Percentiles rank a stretch among this genome's conserved stretches.
Conservation (phyloP, 2,797 vertebrate genomes). For the Gymnoscopelus microlampas region DNA sequence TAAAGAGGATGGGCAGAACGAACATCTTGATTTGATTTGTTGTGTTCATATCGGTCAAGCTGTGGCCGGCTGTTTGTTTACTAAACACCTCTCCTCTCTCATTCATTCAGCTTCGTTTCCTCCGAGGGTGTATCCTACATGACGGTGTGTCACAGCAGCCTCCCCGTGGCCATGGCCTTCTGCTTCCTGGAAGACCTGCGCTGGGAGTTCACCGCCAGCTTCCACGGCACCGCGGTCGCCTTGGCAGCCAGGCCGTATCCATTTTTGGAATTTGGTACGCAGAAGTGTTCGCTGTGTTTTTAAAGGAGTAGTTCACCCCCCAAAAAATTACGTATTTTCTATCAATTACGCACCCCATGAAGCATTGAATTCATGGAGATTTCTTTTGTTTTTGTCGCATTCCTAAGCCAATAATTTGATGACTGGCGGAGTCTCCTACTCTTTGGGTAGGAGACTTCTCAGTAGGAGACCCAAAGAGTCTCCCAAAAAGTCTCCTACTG, state of each 20-base stretch:
- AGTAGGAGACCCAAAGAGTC: too few species aligned
- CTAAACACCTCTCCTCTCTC: slow-evolving; percentile 66
- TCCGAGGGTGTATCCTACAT: slow-evolving; percentile 90
- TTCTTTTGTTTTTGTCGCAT: too few species aligned
- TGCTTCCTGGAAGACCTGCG: slow-evolving; percentile 95
- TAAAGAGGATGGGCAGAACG: slow-evolving; percentile 5
- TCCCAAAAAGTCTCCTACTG: too few species aligned
- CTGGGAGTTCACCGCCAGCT: slow-evolving; percentile 91
- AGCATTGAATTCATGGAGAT: too few species aligned
- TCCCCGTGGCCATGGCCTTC: slow-evolving; percentile 91
- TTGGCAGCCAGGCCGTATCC: slow-evolving; percentile 91
- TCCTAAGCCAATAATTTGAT: too few species aligned
- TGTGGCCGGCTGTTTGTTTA: slow-evolving; percentile 68
- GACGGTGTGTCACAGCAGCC: slow-evolving; percentile 88
- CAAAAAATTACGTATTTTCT: too few species aligned
- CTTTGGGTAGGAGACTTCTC: too few species aligned
- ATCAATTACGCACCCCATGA: too few species aligned
- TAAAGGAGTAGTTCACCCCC: neutral
- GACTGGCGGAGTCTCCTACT: too few species aligned
- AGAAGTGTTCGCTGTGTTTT: slow-evolving; percentile 1
- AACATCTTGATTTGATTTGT: slow-evolving; percentile 18
- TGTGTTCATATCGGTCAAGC: slow-evolving; percentile 24
- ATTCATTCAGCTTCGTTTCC: slow-evolving; percentile 86
- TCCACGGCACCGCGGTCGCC: slow-evolving; percentile 79
- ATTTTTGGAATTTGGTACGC: slow-evolving; percentile 95